Evolutionary conservation across 1,140 invertebrate species (phyloP).

Genomic region (Drosophila leontia): DNA sequence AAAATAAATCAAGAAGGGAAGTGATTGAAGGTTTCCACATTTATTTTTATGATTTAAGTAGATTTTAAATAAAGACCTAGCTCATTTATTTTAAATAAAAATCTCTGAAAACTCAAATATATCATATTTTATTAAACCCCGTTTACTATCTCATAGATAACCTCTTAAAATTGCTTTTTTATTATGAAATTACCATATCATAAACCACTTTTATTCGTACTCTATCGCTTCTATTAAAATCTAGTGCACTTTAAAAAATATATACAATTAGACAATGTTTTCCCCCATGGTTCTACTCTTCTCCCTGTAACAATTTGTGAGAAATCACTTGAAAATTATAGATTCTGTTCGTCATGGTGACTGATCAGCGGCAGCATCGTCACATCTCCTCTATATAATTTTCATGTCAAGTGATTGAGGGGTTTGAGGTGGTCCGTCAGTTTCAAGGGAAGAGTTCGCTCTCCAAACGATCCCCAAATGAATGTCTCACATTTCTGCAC

Average conservation of each 20-base stretch:
- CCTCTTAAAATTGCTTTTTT: too few species aligned
- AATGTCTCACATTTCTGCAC: slow-evolving; percentile 12
- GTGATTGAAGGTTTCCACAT: too few species aligned
- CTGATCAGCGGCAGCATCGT: slow-evolving; percentile 19
- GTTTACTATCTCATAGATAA: too few species aligned
- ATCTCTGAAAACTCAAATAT: too few species aligned
- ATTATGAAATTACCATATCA: background rate
- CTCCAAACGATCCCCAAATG: background rate
- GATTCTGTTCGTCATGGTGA: slow-evolving; percentile 30
- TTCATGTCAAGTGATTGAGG: slow-evolving; percentile 3
- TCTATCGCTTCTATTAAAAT: background rate
- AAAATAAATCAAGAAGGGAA: too few species aligned
- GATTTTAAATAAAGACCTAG: too few species aligned
- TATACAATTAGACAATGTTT: background rate
- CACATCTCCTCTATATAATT: slow-evolving; percentile 31
- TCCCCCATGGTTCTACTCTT: background rate
- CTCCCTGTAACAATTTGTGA: background rate
- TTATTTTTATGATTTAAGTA: too few species aligned
- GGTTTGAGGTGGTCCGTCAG: background rate
- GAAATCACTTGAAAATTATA: slow-evolving; percentile 17
- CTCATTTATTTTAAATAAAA: too few species aligned
- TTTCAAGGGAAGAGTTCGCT: slow-evolving; percentile 11
- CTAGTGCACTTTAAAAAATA: background rate
- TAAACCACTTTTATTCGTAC: background rate
- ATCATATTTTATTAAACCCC: too few species aligned